Conservation (phyloP, 2,113 vertebrate species). For the Hyla sarda region DNA sequence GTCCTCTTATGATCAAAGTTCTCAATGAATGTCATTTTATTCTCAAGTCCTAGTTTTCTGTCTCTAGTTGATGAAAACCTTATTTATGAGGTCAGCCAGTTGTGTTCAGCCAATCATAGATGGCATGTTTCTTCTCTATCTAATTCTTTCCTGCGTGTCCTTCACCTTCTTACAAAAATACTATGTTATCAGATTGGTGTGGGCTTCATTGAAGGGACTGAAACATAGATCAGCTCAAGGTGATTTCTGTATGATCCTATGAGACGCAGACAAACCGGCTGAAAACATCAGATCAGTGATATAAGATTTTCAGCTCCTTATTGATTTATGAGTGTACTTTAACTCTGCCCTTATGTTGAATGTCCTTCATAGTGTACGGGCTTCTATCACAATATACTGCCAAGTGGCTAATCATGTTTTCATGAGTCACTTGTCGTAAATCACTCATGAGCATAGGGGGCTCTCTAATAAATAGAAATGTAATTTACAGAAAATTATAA, state of each 20-base stretch:
- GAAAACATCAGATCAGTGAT: slow-evolving; percentile 31
- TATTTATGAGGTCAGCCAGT: not conserved
- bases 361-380: slow-evolving; percentile 38
- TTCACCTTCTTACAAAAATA: not conserved
- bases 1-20: not conserved
- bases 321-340: slow-evolving; percentile 56
- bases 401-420: slow-evolving; percentile 58
- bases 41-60: not conserved
- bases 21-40: not conserved
- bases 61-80: not conserved
- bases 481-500: not conserved
- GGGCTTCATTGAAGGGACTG: not conserved
- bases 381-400: slow-evolving; percentile 1
- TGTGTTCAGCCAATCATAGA: not conserved
- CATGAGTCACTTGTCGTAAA: slow-evolving; percentile 50
- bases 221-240: slow-evolving; percentile 23
- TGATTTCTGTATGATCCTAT: slow-evolving; percentile 55
- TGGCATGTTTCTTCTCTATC: not conserved
- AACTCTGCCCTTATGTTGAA: slow-evolving; percentile 45
- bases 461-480: slow-evolving; percentile 52
- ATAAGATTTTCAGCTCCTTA: slow-evolving; percentile 46
- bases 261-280: slow-evolving; percentile 43
- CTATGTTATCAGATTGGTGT: not conserved
- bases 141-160: not conserved
- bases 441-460: no score